phyloP scores from a whole-genome alignment of 1,140 invertebrate species.

The Caenorhabditis inopinata region DNA sequence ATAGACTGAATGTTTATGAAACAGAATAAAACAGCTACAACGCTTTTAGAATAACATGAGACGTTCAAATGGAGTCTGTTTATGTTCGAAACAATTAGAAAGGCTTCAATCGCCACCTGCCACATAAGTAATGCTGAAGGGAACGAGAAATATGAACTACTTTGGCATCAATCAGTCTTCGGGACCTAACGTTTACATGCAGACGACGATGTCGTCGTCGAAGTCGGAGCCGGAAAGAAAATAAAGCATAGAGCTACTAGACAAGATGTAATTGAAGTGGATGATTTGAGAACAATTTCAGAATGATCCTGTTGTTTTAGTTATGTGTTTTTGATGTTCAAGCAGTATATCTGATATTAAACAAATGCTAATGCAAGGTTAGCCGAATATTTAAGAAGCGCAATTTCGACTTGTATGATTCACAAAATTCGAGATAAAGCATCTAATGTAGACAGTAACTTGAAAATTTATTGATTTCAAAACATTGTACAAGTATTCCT shows the following conservation, averaged over 20 bases:
- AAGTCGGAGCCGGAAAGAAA: slow-evolving; percentile 18
- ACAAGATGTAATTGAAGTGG: slow-evolving; percentile 7
- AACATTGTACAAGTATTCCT: no score
- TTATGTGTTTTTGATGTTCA: not conserved
- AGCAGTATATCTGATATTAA: not conserved
- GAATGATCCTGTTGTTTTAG: not conserved
- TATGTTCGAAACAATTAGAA: slow-evolving; percentile 28
- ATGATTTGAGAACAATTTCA: not conserved
- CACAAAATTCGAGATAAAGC: no score
- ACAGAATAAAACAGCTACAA: not conserved
- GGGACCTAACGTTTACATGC: slow-evolving; percentile 6
- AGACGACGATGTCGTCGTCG: not conserved
- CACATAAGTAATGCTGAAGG: not conserved
- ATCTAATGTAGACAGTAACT: no score
- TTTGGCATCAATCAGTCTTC: slow-evolving; percentile 31
- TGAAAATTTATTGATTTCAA: no score
- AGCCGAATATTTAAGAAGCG: no score
- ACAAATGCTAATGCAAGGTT: no score
- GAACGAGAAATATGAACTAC: not conserved
- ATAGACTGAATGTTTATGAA: not conserved
- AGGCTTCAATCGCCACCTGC: not conserved
- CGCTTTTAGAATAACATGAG: not conserved
- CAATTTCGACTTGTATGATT: no score
- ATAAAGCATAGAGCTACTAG: not conserved
- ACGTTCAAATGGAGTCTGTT: not conserved